Evolutionary conservation across 2,113 vertebrate species (phyloP), one percentile per base, ranked within the genome.

Genomic region (Hyla sarda): DNA sequence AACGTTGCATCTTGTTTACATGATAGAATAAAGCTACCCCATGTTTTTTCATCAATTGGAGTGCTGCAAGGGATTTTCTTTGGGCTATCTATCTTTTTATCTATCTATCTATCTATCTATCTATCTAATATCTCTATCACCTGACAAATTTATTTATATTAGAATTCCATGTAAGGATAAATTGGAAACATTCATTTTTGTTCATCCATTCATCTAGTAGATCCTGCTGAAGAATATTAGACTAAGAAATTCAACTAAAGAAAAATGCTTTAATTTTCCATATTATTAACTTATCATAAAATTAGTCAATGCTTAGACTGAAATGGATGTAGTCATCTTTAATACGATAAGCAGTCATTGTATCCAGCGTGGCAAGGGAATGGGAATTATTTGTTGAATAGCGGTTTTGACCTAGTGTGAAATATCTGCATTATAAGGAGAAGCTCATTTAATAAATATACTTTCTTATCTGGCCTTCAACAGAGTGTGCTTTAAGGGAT

Each of bases 371-470:
- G 50, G 75, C 48, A 78, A 34, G 50, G 75, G 30, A 78, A 78
- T 78, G 19, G 3, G 75, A 78, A 78, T 56, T 78, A 21, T 34
- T 56, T 56, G 50, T 56, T 56, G 28, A 34, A 78, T 56, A 23
- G 28, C 28, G 50, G 30, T 54, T 56, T 56, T 78, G 30, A 56
- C 74, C 52, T 78, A 78, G 75, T 14, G 30, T 78, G 48, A 78
- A 34, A 78, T 78, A 78, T 32, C 8, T 34, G 48, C 50, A 32
- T 34, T 32, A 78, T 32, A 56, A 32, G 75, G 2, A 78, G 30
- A 54, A 34, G 48, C 48, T 56, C 8, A 78, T 56, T 77, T 77
- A 48, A 52, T 77, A 77, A 54, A 78, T 78, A 56, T 5, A 9
- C 47, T 48, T 52, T 56, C 30, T 78, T 56, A 78, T 78, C 75